Evolutionary conservation across 1,140 invertebrate genomes (phyloP), one percentile per base, ranked within the genome.

Genomic region (Drosophila miranda): DNA sequence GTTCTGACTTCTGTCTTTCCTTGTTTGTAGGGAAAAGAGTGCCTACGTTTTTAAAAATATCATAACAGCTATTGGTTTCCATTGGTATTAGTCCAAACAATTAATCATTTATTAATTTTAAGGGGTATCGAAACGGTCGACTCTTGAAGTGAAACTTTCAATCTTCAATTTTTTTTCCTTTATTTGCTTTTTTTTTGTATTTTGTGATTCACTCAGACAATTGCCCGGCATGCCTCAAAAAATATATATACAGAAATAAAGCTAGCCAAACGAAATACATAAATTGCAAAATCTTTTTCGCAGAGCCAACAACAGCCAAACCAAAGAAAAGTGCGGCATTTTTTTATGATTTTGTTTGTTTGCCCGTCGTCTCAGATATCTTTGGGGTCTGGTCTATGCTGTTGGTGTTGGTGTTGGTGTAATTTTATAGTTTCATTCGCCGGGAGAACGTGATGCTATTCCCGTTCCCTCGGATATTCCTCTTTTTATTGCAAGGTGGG

Each of bases 251-350:
- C 11, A 34, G 38, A 66, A 52, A 30, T 38, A 52, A 5, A 51
- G 55, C 44, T 23, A 28, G 16, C 48, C 48, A 30, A 60, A 55
- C 75, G 58, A 86, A 86, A 81, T n/a, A n/a, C n/a, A n/a, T 87
- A 87, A 82, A 87, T 87, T 87, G 82, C 82, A 72, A 87, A 87
- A 87, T 87, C 83, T 86, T 87, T 80, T 87, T 80, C 49, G 49
- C 55, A 63, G 71, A 45, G 55, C 61, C 49, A 56, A 77, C 30
- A 19, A 30, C 28, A 34, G 30, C 30, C 9, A 19, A 19, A 19
- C 19, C 19, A 38, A 44, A 68, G 72, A 86, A 79, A 84, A 84
- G 77, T 81, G 82, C 81, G 68, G 81, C 77, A 67, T 77, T 74
- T 81, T 77, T 83, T 83, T 83, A 71, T 75, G 46, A 60, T 75